Evolutionary conservation across 1,140 invertebrate genomes (phyloP), one percentile per base, ranked within the genome.

Genomic region (Kradibia gibbosae): DNA sequence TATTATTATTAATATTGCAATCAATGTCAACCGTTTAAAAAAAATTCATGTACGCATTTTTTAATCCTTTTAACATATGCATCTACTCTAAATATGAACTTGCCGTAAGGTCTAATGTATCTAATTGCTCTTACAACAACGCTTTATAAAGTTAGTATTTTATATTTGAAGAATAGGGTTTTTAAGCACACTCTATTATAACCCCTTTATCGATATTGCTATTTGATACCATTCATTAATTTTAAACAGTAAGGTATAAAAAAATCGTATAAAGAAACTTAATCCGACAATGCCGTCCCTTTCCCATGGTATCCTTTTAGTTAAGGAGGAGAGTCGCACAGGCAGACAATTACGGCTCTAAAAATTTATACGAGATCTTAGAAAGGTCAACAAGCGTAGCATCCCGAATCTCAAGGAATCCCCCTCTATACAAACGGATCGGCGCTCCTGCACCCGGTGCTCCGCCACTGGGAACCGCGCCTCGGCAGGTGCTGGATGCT

Each of bases 371-470:
- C 11, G 39, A 28, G 62, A 11, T 3, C 20, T 39, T 67, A 57
- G 15, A 75, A 75, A 53, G 60, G 73, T 75, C 73, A 75, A 75
- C 60, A 55, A 75, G 55, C 17, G 34, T 57, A 36, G 55, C 50
- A 22, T 75, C 22, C 36, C 31, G n/a, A 39, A 39, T 70, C 28
- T 48, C 20, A 17, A 42, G 7, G 75, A 83, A 55, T 25, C 81
- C 42, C 53, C 31, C 57, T 45, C 65, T 31, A 39, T 28, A 76
- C 42, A 65, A 1, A 39, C 17, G 22, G 7, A 2, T 39, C 25
- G 3, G 13, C 34, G 5, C 10, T 67, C 3, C 5, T 4, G 1
- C 34, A 0, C 7, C 62, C 13, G 28, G 60, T 28, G 31, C 17
- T 8, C 20, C 31, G 34, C 60, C 17, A 31, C 60, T 65, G 60